Conservation (phyloP, 2,113 vertebrate species). For the Micromys minutus region DNA sequence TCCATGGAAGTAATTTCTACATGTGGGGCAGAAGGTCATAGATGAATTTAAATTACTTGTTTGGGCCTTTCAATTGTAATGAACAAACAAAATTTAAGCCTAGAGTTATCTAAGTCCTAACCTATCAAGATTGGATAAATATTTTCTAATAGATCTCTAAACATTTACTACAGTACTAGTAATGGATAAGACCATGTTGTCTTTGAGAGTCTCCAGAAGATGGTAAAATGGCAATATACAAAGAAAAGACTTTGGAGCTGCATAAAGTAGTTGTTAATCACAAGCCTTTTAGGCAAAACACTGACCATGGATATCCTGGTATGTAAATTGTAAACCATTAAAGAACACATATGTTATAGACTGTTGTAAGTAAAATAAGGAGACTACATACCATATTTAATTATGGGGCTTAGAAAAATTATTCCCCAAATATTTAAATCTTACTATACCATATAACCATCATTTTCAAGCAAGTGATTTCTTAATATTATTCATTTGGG, state of each 20-base stretch:
- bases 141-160: slow-evolving; percentile 3
- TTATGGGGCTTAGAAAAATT: not conserved
- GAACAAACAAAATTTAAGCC: not conserved
- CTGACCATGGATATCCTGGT: not conserved
- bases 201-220: not conserved
- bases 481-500: not conserved
- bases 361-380: not conserved
- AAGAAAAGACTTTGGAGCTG: not conserved
- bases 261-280: not conserved
- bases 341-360: not conserved
- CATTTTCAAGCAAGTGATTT: not conserved
- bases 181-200: not conserved
- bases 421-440: not conserved
- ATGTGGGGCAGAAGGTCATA: not conserved
- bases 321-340: not conserved
- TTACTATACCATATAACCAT: not conserved
- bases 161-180: not conserved
- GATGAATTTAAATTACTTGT: not conserved
- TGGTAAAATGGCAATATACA: not conserved
- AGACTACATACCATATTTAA: not conserved
- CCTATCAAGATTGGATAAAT: not conserved
- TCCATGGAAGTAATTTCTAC: not conserved
- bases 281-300: not conserved
- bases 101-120: not conserved
- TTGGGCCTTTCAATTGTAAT: not conserved